Percentiles rank a stretch among this genome's conserved stretches.
Evolutionary conservation across 2,888 invertebrate species (phyloP).

Genomic region (Trachelus tabidus): DNA sequence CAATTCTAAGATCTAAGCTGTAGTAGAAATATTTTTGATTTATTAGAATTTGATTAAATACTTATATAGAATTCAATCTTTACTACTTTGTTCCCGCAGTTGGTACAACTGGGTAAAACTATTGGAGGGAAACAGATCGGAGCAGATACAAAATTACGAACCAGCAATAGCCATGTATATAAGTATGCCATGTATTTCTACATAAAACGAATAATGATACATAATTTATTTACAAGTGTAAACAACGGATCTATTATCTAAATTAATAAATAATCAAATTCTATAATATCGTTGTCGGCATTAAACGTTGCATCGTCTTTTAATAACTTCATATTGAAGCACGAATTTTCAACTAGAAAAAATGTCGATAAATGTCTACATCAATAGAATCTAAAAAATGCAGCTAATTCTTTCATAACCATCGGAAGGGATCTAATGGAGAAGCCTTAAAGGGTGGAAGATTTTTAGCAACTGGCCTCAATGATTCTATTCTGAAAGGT

Average conservation of each 20-base stretch:
- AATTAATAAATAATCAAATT: neutral
- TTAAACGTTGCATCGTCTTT: neutral
- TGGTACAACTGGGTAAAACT: neutral
- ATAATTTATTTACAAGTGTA: neutral
- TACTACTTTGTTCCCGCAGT: neutral
- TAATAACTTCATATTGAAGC: neutral
- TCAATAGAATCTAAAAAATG: neutral
- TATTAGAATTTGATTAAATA: neutral
- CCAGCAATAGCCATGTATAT: too few species aligned
- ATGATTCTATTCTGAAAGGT: neutral
- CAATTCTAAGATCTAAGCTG: neutral
- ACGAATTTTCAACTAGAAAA: neutral
- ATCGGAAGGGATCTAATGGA: neutral
- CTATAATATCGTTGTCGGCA: neutral
- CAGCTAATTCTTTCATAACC: neutral
- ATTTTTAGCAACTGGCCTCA: conserved; percentile 1
- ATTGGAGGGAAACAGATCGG: neutral
- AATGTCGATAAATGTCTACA: neutral
- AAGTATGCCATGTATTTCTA: neutral
- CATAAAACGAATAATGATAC: neutral
- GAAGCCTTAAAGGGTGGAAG: neutral
- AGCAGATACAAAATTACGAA: neutral
- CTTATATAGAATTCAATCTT: neutral
- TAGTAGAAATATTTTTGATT: neutral
- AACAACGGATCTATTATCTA: neutral